phyloP scores from a whole-genome alignment of 2,113 vertebrate genomes.

The Verasper variegatus region DNA sequence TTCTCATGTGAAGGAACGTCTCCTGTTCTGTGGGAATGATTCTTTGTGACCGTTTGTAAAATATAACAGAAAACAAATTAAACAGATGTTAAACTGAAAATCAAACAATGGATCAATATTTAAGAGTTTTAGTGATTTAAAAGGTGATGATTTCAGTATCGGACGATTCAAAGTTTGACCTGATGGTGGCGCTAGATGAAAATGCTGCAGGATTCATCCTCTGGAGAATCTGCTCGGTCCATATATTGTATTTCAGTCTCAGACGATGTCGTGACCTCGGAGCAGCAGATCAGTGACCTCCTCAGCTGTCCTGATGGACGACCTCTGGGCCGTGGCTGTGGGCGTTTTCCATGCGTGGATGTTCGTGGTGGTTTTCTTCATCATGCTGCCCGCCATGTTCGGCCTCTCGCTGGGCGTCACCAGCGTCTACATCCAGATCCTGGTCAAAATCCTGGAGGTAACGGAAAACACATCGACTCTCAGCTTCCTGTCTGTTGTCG shows the following conservation, averaged over 20 bases:
- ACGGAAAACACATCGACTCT: background rate
- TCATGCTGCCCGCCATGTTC: slow-evolving; percentile 90
- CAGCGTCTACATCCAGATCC: slow-evolving; percentile 88
- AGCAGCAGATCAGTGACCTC: background rate
- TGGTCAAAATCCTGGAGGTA: slow-evolving; percentile 92
- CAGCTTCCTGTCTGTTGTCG: background rate
- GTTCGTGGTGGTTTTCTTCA: slow-evolving; percentile 79
- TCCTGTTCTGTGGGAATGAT: too few species aligned
- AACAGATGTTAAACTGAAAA: too few species aligned
- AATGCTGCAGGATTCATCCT: too few species aligned
- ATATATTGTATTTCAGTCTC: background rate
- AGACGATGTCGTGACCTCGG: slow-evolving; percentile 52
- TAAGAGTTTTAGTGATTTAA: too few species aligned
- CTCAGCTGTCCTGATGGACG: slow-evolving; percentile 81
- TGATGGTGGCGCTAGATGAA: too few species aligned
- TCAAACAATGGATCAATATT: too few species aligned
- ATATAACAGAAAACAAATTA: too few species aligned
- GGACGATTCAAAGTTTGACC: too few species aligned
- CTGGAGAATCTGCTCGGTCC: background rate
- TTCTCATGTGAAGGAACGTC: too few species aligned
- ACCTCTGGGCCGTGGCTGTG: slow-evolving; percentile 46
- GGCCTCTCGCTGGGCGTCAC: slow-evolving; percentile 93
- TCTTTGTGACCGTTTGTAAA: too few species aligned
- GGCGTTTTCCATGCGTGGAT: slow-evolving; percentile 84
- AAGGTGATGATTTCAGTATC: too few species aligned